phyloP scores from a whole-genome alignment of 2,888 invertebrate genomes.

The Tipula unca region DNA sequence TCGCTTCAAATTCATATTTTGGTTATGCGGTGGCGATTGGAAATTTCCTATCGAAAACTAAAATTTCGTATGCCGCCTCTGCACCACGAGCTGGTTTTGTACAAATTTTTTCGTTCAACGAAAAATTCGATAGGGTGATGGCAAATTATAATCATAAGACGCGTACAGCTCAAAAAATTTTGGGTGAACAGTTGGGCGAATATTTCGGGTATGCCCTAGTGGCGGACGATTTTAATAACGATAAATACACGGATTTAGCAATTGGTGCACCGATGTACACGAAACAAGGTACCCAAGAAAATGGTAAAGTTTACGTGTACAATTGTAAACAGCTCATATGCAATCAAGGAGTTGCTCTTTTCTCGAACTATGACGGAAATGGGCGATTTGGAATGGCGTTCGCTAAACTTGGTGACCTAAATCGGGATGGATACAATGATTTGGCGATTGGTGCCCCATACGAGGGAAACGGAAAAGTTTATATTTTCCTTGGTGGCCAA shows the following conservation, averaged over 20 bases:
- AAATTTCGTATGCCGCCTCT: conserved; percentile 21
- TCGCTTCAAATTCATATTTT: conserved; percentile 38
- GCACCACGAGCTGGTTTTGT: background rate
- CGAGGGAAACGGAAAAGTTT: conserved; percentile 59
- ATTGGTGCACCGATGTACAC: background rate
- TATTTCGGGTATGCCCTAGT: conserved; percentile 54
- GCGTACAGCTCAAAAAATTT: background rate
- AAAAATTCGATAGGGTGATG: background rate
- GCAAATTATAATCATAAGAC: background rate
- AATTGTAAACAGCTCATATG: conserved; percentile 31
- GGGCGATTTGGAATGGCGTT: conserved; percentile 22
- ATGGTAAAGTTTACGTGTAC: background rate
- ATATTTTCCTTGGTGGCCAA: conserved; percentile 61
- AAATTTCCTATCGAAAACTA: conserved; percentile 34
- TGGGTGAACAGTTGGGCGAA: background rate
- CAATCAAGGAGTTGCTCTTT: conserved; percentile 37
- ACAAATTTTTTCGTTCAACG: background rate
- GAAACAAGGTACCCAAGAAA: background rate
- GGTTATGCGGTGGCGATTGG: conserved; percentile 41
- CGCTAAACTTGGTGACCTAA: conserved; percentile 45
- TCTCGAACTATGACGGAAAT: background rate
- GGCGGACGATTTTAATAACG: background rate
- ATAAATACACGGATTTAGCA: background rate
- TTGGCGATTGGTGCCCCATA: conserved; percentile 70
- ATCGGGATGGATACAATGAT: conserved; percentile 49